Conservation (phyloP, 1,140 invertebrate species). For the Dreissena rostriformis region DNA sequence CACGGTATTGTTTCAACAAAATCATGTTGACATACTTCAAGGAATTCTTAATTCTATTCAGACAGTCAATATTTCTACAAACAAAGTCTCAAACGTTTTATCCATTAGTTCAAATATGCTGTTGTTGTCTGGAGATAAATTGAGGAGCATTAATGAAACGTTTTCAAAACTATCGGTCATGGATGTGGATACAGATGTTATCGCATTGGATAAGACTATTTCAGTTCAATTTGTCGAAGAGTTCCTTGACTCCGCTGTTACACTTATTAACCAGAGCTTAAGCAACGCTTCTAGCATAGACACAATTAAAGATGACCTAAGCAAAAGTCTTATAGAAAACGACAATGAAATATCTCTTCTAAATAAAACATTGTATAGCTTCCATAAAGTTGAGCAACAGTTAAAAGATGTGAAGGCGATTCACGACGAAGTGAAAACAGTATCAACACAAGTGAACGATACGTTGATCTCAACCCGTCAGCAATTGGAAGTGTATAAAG, state of each 20-base stretch:
- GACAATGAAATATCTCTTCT: not conserved
- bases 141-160: not conserved
- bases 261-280: no score
- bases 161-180: not conserved
- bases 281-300: no score
- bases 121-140: not conserved
- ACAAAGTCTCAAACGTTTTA: not conserved
- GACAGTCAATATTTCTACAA: slow-evolving; percentile 24
- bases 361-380: slow-evolving; percentile 12
- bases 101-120: not conserved
- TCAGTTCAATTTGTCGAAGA: no score
- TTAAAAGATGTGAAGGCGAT: not conserved
- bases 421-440: no score
- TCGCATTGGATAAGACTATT: not conserved
- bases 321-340: no score
- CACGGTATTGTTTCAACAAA: not conserved
- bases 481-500: no score
- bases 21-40: not conserved
- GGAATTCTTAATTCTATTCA: not conserved
- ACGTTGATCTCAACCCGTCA: no score
- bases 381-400: slow-evolving; percentile 18
- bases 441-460: no score
- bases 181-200: slow-evolving; percentile 9
- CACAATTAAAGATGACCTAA: no score
- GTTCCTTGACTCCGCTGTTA: no score